Base-by-base conservation (phyloP, 1,140 invertebrate genomes). In the Leguminivora glycinivorella region DNA sequence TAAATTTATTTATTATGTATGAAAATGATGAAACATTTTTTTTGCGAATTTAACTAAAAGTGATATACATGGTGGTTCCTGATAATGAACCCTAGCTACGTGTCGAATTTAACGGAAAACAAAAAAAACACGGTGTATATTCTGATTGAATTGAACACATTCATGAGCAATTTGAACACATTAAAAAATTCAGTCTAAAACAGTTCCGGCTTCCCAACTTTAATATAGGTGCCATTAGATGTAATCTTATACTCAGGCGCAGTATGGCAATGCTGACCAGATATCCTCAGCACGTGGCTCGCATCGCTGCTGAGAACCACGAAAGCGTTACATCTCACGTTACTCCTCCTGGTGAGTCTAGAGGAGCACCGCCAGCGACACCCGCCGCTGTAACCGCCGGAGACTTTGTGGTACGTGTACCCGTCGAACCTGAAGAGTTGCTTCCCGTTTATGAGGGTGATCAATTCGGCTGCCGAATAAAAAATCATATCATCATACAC, bases 261-360 rank as follows among this genome's bases (percentile, higher is more conserved):
- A 26, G 70, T 66, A 40, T 83, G 81, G 22, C 69, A 68, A 69
- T 83, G 79, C 6, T 43, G 9, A 4, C 72, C 75, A 9, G 31
- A 25, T 22, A 68, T 24, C 17, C 73, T 77, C 2, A 75, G 25
- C 5, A 78, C 52, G 4, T 10, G 47, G 26, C 70, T 38, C 14
- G 66, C 72, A n/a, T 81, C 71, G 34, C 71, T 60, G 4, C 72
- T 71, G 2, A 84, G 38, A n/a, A 83, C 74, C 0, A 78, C 74
- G 52, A 72, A 81, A 0, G 81, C 78, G 43, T 68, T 70, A 69
- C 81, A 84, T 22, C 47, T n/a, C 14, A 38, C 0, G 10, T 38
- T 38, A 52, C 1, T 22, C 5, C 7, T 9, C 19, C n/a, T 52
- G 2, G 7, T n/a, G 17, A 52, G 47, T 22, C 47, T n/a, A 3